Base-by-base conservation (phyloP, 2,113 vertebrate genomes). In the Arothron firmamentum region DNA sequence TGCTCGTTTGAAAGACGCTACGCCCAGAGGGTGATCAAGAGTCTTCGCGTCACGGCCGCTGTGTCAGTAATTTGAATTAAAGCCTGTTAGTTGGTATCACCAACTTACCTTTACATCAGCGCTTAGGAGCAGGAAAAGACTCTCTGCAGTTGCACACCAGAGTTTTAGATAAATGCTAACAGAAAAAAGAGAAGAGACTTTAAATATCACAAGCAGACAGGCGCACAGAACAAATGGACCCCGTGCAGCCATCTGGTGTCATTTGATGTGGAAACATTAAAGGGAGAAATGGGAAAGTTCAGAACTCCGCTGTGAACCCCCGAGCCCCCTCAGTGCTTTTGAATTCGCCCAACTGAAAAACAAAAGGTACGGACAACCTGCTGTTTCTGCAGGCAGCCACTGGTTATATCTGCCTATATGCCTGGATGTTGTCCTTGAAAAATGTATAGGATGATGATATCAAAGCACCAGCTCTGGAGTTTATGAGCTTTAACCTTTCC, bases 181-280 rank as follows among this genome's bases (percentile, higher is more conserved):
- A 51, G 48, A 20, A 55, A 46, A 51, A 25, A 23, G 11, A 18
- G n/a, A 43, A n/a, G 48, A 25, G 31, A 20, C 12, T 38, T 52
- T 28, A 42, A 69, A 68, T 21, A 20, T 9, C 42, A 55, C 41
- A 65, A 48, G 74, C 15, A n/a, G 59, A 62, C 38, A 45, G 38
- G 53, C 50, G 21, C 20, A 42, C 47, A 60, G 34, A 73, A 48
- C 59, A 75, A 66, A 75, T 11, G 11, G 28, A 65, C 21, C 56
- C 38, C 65, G 62, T 42, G 18, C 43, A 56, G 68, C 59, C 69
- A 61, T 72, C 70, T 76, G 67, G n/a, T 52, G 51, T 23, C 63
- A 71, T 76, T 59, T 69, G 69, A 80, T 79, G 74, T 62, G 54
- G 46, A 21, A 15, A 74, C 61, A 70, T 77, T 62, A 74, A 71